Evolutionary conservation across 2,888 invertebrate genomes (phyloP).

Genomic region (Cataglyphis livida): DNA sequence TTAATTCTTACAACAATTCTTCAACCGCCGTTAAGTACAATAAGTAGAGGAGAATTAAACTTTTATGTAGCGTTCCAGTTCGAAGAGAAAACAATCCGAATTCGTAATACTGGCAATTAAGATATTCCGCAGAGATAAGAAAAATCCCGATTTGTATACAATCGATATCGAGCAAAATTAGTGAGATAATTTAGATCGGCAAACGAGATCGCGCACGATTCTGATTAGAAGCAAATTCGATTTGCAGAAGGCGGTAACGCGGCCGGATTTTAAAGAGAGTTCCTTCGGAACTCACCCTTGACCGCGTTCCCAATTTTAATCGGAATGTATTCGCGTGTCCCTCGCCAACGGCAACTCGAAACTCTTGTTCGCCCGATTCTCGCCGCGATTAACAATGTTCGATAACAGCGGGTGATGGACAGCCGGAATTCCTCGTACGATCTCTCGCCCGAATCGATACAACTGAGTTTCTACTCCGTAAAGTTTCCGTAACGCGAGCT

Average conservation of each 20-base stretch:
- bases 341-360: slow-evolving; percentile 7
- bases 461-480: slow-evolving; percentile 23
- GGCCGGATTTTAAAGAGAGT: slow-evolving; percentile 53
- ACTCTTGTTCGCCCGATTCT: slow-evolving; percentile 13
- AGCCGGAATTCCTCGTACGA: slow-evolving; percentile 53
- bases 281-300: slow-evolving; percentile 48
- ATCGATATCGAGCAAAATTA: slow-evolving; percentile 79
- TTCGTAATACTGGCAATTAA: slow-evolving; percentile 75
- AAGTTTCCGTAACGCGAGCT: slow-evolving; percentile 15
- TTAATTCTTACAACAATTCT: background rate
- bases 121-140: slow-evolving; percentile 75
- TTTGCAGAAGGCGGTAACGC: slow-evolving; percentile 13
- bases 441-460: slow-evolving; percentile 57
- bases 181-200: slow-evolving; percentile 80
- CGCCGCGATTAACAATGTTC: slow-evolving; percentile 46
- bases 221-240: slow-evolving; percentile 5
- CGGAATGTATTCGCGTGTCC: slow-evolving; percentile 44
- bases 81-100: slow-evolving; percentile 5
- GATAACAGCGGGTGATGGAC: slow-evolving; percentile 58
- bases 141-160: slow-evolving; percentile 78
- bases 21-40: background rate
- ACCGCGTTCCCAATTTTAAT: slow-evolving; percentile 46
- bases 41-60: background rate
- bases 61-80: background rate
- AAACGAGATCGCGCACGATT: slow-evolving; percentile 69